phyloP scores from a whole-genome alignment of 2,113 vertebrate genomes.

The Eptesicus fuscus region DNA sequence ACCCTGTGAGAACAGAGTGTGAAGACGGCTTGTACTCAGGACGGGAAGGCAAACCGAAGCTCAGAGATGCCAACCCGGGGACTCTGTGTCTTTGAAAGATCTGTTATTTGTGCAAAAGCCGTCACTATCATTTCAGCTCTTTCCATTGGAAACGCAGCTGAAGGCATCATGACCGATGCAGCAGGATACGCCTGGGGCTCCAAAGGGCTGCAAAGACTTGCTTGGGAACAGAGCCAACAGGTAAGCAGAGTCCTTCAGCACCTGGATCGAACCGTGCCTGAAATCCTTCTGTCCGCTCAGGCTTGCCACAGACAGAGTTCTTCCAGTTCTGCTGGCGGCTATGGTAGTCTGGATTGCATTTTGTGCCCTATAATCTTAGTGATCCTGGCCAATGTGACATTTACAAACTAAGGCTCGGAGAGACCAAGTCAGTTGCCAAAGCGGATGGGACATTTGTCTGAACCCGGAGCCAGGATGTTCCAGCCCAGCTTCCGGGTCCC shows the following conservation, averaged over 20 bases:
- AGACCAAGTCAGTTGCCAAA: background rate
- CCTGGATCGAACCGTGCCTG: background rate
- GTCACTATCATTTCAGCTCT: background rate
- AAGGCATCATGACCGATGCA: background rate
- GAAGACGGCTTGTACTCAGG: background rate
- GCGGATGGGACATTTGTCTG: background rate
- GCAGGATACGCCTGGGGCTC: background rate
- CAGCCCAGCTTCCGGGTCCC: background rate
- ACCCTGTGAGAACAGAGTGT: background rate
- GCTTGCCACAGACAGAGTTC: background rate
- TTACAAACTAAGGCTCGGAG: background rate
- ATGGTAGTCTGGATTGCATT: too few species aligned
- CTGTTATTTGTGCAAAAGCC: background rate
- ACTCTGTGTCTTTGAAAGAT: background rate
- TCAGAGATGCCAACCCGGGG: background rate
- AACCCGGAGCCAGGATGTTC: background rate
- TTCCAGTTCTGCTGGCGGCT: background rate
- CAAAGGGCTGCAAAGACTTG: background rate
- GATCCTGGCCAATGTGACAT: background rate
- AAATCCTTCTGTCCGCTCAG: background rate
- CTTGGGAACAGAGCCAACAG: background rate
- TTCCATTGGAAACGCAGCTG: background rate
- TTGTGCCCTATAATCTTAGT: background rate
- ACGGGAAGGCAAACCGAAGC: background rate
- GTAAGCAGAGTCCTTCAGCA: background rate